Conservation (phyloP, 1,140 invertebrate species). For the Drosophila rufa region DNA sequence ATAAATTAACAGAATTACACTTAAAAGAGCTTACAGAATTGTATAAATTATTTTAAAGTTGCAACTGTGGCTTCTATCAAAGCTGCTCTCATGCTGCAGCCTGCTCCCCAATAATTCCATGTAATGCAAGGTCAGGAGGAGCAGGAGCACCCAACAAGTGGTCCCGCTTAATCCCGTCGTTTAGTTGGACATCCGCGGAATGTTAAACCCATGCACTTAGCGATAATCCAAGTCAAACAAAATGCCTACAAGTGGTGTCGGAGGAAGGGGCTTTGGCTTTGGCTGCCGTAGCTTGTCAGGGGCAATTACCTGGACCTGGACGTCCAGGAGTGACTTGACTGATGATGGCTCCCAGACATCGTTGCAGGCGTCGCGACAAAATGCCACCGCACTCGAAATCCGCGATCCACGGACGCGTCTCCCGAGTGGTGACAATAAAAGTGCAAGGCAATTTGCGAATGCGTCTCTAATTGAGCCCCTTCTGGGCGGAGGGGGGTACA, state of each 20-base stretch:
- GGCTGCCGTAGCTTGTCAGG: constrained; percentile 66
- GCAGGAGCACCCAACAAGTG: constrained; percentile 28
- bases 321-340: constrained; percentile 51
- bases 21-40: background rate
- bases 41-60: background rate
- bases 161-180: constrained; percentile 41
- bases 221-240: constrained; percentile 75
- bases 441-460: constrained; percentile 76
- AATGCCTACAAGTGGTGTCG: constrained; percentile 69
- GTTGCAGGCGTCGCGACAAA: constrained; percentile 74
- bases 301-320: constrained; percentile 70
- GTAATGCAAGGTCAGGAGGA: constrained; percentile 33
- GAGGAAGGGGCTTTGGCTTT: constrained; percentile 1
- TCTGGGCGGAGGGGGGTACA: background rate
- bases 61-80: background rate
- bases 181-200: constrained; percentile 64
- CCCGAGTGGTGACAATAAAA: constrained; percentile 73
- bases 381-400: constrained; percentile 64
- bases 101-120: constrained; percentile 19
- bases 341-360: constrained; percentile 43
- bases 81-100: background rate
- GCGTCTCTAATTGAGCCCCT: constrained; percentile 75
- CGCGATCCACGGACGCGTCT: constrained; percentile 45
- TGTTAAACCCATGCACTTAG: constrained; percentile 73
- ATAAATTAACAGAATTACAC: background rate